Evolutionary conservation across 2,888 invertebrate genomes (phyloP).

Genomic region (Andrena fulva): DNA sequence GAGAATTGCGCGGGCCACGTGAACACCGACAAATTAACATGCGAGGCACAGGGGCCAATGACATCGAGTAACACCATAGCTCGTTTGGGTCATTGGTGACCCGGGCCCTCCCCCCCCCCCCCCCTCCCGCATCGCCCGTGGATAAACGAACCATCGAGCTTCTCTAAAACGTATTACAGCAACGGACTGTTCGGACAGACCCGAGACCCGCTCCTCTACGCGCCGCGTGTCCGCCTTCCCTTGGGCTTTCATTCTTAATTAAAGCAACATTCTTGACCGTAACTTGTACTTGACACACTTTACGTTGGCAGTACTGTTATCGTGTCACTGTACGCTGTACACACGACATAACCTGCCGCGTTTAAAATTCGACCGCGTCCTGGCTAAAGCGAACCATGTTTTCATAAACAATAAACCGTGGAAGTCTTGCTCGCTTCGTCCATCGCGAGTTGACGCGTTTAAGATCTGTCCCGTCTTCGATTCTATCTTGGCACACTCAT

Average conservation of each 20-base stretch:
- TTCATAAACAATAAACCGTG: not conserved
- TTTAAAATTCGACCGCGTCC: not conserved
- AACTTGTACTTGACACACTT: conserved; percentile 60
- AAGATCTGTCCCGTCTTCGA: too few species aligned
- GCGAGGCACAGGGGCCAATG: conserved; percentile 78
- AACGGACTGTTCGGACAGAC: not conserved
- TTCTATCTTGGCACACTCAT: too few species aligned
- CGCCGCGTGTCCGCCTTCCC: not conserved
- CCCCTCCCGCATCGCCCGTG: not conserved
- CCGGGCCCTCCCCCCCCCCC: conserved; percentile 25
- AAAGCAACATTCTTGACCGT: conserved; percentile 39
- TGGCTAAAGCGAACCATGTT: not conserved
- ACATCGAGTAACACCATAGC: conserved; percentile 78
- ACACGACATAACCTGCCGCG: conserved; percentile 16
- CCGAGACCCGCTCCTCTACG: not conserved
- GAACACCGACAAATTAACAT: conserved; percentile 73
- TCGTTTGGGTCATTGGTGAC: conserved; percentile 66
- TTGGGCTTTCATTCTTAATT: conserved; percentile 31
- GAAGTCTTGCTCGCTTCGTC: not conserved
- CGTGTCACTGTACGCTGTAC: conserved; percentile 6
- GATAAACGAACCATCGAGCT: conserved; percentile 48
- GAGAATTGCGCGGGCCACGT: conserved; percentile 58
- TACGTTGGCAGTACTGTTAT: conserved; percentile 58
- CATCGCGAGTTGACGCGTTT: too few species aligned
- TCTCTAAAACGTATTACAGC: conserved; percentile 32